These are phyloP conservation scores for Brachyptera risi DNA, from an alignment of 2,888 invertebrate genomes.

Conservation along the genomic window DNA sequence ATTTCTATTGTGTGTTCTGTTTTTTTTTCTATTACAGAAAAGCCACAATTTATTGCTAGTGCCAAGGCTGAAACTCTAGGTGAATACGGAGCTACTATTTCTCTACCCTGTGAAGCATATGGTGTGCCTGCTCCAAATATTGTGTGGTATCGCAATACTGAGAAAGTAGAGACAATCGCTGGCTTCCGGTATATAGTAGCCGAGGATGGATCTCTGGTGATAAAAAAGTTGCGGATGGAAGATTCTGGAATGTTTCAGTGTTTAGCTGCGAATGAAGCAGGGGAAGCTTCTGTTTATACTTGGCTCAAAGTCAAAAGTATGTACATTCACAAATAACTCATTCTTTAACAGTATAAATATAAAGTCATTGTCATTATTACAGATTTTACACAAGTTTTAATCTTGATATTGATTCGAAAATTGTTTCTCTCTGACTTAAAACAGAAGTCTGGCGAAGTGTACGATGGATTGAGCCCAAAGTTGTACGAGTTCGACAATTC, in stretches of 20 bases:
- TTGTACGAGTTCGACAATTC: conserved; percentile 46
- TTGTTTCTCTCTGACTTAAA: conserved; percentile 35
- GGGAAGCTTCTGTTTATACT: conserved; percentile 82
- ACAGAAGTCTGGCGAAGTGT: conserved; percentile 43
- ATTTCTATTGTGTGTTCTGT: no score
- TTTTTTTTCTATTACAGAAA: conserved; percentile 51
- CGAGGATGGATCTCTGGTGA: conserved; percentile 76
- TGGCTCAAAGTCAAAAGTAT: conserved; percentile 95
- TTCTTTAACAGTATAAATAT: neutral
- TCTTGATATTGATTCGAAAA: neutral
- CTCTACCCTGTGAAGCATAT: conserved; percentile 78
- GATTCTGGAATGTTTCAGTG: conserved; percentile 97
- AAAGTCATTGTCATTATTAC: neutral
- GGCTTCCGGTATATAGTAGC: conserved; percentile 67
- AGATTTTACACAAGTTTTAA: neutral
- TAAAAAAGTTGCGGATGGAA: conserved; percentile 72
- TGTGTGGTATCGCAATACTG: conserved; percentile 81
- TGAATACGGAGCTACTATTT: conserved; percentile 76
- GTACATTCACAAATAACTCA: conserved; percentile 44
- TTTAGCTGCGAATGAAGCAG: conserved; percentile 84
- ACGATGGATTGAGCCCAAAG: conserved; percentile 46
- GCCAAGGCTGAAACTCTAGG: conserved; percentile 75
- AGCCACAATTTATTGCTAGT: conserved; percentile 68
- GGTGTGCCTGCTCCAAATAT: conserved; percentile 84
- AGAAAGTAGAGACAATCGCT: conserved; percentile 48